phyloP scores from a whole-genome alignment of 2,888 invertebrate species.

The Oxyscelio sp. region DNA sequence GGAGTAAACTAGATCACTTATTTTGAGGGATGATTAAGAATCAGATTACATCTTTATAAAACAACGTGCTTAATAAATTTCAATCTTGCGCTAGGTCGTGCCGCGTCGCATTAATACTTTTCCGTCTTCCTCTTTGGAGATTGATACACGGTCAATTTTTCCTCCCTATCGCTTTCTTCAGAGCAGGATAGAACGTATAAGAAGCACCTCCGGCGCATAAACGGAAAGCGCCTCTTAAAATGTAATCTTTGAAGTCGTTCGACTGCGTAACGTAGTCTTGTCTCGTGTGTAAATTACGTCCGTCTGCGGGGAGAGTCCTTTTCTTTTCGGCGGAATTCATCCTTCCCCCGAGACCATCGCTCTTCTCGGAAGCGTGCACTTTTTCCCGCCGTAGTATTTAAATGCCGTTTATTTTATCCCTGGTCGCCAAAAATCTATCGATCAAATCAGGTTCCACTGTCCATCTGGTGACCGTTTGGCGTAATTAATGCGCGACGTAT shows the following conservation, averaged over 20 bases:
- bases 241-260: slow-evolving; percentile 81
- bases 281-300: slow-evolving; percentile 83
- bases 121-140: not conserved
- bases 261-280: slow-evolving; percentile 81
- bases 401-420: slow-evolving; percentile 66
- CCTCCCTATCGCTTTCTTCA: slow-evolving; percentile 23
- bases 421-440: slow-evolving; percentile 20
- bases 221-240: slow-evolving; percentile 77
- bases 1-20: not conserved
- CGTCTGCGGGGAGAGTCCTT: slow-evolving; percentile 79
- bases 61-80: slow-evolving; percentile 12
- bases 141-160: slow-evolving; percentile 56
- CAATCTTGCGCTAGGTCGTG: not conserved
- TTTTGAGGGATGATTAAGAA: slow-evolving; percentile 22
- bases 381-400: slow-evolving; percentile 67
- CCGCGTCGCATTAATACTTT: slow-evolving; percentile 32
- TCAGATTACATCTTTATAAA: not conserved
- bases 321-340: slow-evolving; percentile 78
- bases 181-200: slow-evolving; percentile 8
- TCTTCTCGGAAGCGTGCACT: slow-evolving; percentile 75
- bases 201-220: slow-evolving; percentile 21
- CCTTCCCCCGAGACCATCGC: slow-evolving; percentile 82
- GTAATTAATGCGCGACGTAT: slow-evolving; percentile 57
- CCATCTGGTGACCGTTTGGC: not conserved
- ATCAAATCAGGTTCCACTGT: slow-evolving; percentile 52